Evolutionary conservation across 2,888 invertebrate genomes (phyloP), one percentile per base, ranked within the genome.

Genomic region (Trissoscelio sp.): DNA sequence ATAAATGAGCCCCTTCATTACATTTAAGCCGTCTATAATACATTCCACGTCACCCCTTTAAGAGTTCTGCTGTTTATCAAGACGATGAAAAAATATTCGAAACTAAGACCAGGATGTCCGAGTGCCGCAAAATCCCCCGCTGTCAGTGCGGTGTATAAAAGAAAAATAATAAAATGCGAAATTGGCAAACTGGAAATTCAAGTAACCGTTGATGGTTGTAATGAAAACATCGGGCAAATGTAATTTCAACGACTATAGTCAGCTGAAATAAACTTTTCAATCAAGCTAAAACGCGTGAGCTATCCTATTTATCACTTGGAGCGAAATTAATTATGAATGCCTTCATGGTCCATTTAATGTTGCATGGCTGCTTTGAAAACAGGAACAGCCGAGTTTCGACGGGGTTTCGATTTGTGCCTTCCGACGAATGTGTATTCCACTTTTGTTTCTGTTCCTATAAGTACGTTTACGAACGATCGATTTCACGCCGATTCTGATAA

Each of bases 291-390:
- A 70, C 48, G 53, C 37, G 62, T 60, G 31, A 70, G 44, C 60
- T 42, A 53, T 53, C 37, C 46, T 69, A 70, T 70, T 69, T 62
- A 70, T 69, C 62, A 69, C 53, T 48, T 57, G 69, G 53, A 62
- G 55, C 12, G 62, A 77, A 77, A 77, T 69, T 77, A 77, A 77
- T 77, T 62, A 55, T 62, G 55, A 72, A 64, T 67, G 55, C 66
- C 58, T 83, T 83, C 70, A 70, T 67, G 66, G 73, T 74, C 67
- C 80, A 78, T 80, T 83, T 78, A 57, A 57, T 55, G 46, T 64
- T 55, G 37, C 53, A 20, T 58, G 66, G 37, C 44, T 51, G 44
- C 37, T 1, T 37, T 51, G 39, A 69, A 77, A 60, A 69, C 53
- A 53, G 22, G 22, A 66, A 39, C 34, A 18, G 9, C 14, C 31